Conservation (phyloP, 64 coral and sea anemone species). For the Trachythela sp. region DNA sequence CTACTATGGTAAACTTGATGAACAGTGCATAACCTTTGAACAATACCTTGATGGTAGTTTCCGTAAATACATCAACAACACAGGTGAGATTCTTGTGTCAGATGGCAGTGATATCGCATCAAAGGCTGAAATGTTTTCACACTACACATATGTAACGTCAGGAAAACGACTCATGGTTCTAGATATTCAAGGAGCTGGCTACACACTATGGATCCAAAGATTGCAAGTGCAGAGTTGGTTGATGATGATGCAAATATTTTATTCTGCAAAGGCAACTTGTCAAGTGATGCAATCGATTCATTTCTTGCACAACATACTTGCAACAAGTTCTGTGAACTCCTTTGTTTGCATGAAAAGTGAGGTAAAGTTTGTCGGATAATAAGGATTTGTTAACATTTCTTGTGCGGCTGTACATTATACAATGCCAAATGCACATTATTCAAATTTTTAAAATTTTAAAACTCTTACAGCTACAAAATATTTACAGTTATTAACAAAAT, state of each 20-base stretch:
- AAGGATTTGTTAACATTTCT: too few species aligned
- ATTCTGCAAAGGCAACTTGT: conserved; percentile 15
- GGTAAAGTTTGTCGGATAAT: too few species aligned
- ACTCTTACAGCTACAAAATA: too few species aligned
- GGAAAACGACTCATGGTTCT: background rate
- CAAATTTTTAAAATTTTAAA: too few species aligned
- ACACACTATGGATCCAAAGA: background rate
- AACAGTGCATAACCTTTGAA: background rate
- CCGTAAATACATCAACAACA: background rate
- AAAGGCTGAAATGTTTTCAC: background rate
- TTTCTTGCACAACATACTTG: background rate
- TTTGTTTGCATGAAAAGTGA: background rate
- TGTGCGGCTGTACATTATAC: too few species aligned
- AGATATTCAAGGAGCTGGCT: background rate
- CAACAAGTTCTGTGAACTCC: conserved; percentile 7
- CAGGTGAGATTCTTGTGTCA: background rate
- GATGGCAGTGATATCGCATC: background rate
- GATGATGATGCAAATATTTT: background rate
- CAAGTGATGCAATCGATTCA: background rate
- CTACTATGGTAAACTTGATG: background rate
- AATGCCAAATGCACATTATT: too few species aligned
- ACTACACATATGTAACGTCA: background rate
- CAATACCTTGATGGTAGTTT: background rate
- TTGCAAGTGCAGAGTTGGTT: background rate
- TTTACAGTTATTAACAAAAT: too few species aligned